These are phyloP conservation scores for Heliconius himera DNA, from an alignment of 1,140 invertebrate species.

Conservation along the genomic window DNA sequence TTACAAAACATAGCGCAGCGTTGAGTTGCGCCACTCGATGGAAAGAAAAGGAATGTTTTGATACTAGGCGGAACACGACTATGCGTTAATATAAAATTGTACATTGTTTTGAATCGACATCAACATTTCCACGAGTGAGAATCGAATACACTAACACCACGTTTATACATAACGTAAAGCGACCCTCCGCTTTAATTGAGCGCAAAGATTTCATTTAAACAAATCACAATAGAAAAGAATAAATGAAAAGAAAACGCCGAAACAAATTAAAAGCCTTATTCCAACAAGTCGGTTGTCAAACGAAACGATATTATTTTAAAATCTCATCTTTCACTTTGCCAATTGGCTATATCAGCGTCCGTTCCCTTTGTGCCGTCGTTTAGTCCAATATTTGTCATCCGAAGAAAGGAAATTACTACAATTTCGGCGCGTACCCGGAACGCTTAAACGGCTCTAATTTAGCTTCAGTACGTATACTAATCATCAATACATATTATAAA, in stretches of 20 bases:
- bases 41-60: no score
- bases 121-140: no score
- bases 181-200: no score
- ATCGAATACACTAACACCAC: no score
- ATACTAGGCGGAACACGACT: no score
- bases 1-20: no score
- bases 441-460: conserved; percentile 1
- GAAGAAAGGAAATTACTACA: conserved; percentile 11
- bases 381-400: not conserved
- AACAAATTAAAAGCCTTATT: conserved; percentile 12
- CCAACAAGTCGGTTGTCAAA: not conserved
- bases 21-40: no score
- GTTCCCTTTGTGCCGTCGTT: conserved; percentile 16
- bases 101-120: no score
- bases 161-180: no score
- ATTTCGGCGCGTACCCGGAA: conserved; percentile 5
- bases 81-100: no score
- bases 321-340: conserved; percentile 21
- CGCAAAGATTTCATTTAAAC: not conserved
- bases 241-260: not conserved
- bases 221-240: not conserved
- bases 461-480: not conserved
- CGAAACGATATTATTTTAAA: conserved; percentile 13
- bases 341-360: conserved; percentile 16
- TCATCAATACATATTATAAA: no score